Evolutionary conservation across 1,140 invertebrate genomes (phyloP).

Genomic region (Cotesia glomerata): DNA sequence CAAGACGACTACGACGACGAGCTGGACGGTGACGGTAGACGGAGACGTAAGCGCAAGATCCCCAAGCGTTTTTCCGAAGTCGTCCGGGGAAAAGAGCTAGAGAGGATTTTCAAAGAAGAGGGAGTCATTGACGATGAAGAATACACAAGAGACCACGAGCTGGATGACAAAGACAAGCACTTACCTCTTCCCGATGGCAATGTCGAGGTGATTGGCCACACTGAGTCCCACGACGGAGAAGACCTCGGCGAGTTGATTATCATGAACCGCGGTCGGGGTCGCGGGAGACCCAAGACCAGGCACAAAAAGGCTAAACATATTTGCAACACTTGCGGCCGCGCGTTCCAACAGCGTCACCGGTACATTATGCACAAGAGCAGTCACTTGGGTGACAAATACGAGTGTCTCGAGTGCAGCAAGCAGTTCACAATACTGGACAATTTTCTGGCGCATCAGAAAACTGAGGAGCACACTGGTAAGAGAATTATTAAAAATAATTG

Average conservation of each 20-base stretch:
- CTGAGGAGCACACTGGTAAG: conserved; percentile 61
- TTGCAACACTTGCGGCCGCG: conserved; percentile 65
- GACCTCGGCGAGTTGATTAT: conserved; percentile 69
- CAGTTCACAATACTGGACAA: conserved; percentile 59
- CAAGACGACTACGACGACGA: conserved; percentile 58
- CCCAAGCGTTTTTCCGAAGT: conserved; percentile 72
- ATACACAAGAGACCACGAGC: conserved; percentile 61
- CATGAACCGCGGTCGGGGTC: conserved; percentile 65
- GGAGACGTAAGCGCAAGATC: conserved; percentile 67
- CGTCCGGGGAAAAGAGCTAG: conserved; percentile 77
- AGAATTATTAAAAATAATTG: conserved; percentile 43
- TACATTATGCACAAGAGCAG: conserved; percentile 61
- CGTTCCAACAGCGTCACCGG: conserved; percentile 64
- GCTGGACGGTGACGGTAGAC: conserved; percentile 66
- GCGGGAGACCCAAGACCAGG: conserved; percentile 64
- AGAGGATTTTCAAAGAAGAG: conserved; percentile 75
- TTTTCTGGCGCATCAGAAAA: conserved; percentile 64
- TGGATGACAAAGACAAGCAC: conserved; percentile 44
- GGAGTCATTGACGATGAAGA: conserved; percentile 73
- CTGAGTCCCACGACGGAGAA: conserved; percentile 68
- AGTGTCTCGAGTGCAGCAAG: conserved; percentile 62
- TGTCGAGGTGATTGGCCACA: conserved; percentile 71
- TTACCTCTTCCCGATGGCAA: conserved; percentile 48
- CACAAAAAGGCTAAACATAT: conserved; percentile 61
- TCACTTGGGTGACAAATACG: conserved; percentile 63